These are phyloP conservation scores for Anolis carolinensis DNA, from an alignment of 2,113 vertebrate species.

Conservation along the genomic window DNA sequence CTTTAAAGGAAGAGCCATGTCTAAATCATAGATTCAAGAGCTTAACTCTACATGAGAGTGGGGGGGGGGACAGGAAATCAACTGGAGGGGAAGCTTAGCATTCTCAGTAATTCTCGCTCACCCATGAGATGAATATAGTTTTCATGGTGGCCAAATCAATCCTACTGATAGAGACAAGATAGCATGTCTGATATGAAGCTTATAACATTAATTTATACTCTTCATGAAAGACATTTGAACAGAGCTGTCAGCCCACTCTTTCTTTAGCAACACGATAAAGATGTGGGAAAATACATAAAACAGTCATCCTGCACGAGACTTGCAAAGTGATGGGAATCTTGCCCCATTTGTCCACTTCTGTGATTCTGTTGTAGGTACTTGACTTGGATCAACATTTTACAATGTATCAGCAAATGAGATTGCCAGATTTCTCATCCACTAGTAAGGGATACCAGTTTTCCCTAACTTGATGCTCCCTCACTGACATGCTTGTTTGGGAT, in stretches of 20 bases:
- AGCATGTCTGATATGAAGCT: background rate
- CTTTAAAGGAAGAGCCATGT: background rate
- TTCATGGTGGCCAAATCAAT: conserved; percentile 13
- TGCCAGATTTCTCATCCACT: background rate
- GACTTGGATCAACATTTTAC: background rate
- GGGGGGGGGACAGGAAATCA: background rate
- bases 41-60: background rate
- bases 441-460: background rate
- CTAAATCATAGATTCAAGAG: background rate
- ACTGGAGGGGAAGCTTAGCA: background rate
- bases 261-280: background rate
- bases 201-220: background rate
- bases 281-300: conserved; percentile 11
- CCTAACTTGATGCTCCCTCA: background rate
- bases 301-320: background rate
- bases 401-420: background rate
- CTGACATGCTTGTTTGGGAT: background rate
- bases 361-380: background rate
- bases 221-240: conserved; percentile 11
- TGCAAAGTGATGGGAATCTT: background rate
- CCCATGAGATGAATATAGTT: background rate
- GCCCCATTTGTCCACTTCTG: background rate
- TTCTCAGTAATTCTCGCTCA: background rate
- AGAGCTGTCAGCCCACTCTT: background rate
- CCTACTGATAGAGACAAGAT: background rate